These are phyloP conservation scores for Dasyprocta punctata DNA, from an alignment of 2,113 vertebrate genomes.

Conservation along the genomic window DNA sequence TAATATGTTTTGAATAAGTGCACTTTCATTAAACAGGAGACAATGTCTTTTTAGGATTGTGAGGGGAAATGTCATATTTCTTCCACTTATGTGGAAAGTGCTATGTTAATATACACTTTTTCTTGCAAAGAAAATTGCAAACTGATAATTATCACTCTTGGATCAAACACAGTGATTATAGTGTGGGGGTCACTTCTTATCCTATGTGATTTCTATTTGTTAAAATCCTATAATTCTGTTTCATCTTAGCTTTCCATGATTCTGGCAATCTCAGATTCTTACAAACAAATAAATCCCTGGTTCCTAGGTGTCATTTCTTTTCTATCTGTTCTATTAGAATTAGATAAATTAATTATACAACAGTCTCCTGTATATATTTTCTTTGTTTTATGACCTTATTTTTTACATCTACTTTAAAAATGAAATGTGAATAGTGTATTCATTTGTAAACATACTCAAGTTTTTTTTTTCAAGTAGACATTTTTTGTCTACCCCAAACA, in stretches of 20 bases:
- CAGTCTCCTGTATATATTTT: background rate
- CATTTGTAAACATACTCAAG: background rate
- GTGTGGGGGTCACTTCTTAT: background rate
- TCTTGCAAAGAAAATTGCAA: conserved; percentile 24
- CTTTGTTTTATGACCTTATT: background rate
- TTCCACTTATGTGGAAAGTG: background rate
- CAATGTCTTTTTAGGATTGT: conserved; percentile 3
- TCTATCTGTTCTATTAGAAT: background rate
- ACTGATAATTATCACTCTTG: conserved; percentile 22
- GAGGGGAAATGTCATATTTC: background rate
- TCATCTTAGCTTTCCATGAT: background rate
- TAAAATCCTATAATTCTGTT: conserved; percentile 23
- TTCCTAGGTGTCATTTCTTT: conserved; percentile 7
- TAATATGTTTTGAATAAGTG: conserved; percentile 44
- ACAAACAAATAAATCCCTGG: background rate
- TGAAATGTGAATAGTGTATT: background rate
- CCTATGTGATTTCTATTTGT: background rate
- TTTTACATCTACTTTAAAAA: background rate
- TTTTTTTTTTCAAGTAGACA: background rate
- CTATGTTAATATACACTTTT: background rate
- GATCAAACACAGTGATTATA: conserved; percentile 3
- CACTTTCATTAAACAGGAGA: conserved; percentile 42
- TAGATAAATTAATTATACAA: background rate
- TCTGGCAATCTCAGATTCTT: background rate
- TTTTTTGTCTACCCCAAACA: background rate